Conservation (phyloP, 2,888 invertebrate species). For the Oasisia sp. region DNA sequence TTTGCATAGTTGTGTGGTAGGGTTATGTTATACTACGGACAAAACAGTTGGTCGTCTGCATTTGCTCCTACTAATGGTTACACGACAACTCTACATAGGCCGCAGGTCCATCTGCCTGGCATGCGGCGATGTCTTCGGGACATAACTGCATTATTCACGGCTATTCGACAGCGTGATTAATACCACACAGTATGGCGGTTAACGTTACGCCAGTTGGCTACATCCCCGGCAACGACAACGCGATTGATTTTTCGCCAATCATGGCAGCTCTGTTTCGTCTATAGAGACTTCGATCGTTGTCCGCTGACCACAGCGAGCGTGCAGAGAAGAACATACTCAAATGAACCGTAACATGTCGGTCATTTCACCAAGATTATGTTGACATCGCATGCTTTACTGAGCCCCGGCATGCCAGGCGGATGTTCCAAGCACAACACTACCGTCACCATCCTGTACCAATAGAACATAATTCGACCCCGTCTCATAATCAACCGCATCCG, state of each 20-base stretch:
- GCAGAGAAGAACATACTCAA: not conserved
- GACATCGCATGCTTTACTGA: not conserved
- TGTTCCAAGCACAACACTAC: no score
- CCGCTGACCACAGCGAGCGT: not conserved
- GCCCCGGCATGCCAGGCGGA: no score
- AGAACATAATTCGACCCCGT: not conserved
- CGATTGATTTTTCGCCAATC: slow-evolving; percentile 12
- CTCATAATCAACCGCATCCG: not conserved
- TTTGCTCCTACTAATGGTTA: not conserved
- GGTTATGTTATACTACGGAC: not conserved
- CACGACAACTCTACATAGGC: not conserved
- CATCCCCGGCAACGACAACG: not conserved
- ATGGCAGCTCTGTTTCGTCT: not conserved
- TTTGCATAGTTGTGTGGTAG: no score
- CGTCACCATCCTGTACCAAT: not conserved
- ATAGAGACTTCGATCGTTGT: not conserved
- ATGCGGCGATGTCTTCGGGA: not conserved
- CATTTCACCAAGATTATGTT: not conserved
- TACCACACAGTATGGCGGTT: not conserved
- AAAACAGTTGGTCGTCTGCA: not conserved
- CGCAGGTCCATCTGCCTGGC: not conserved
- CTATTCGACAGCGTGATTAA: not conserved
- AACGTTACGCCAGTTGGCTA: not conserved
- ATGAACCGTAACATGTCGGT: not conserved
- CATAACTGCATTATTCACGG: not conserved